Evolutionary conservation across 2,113 vertebrate genomes (phyloP).

Genomic region (Orycteropus afer): DNA sequence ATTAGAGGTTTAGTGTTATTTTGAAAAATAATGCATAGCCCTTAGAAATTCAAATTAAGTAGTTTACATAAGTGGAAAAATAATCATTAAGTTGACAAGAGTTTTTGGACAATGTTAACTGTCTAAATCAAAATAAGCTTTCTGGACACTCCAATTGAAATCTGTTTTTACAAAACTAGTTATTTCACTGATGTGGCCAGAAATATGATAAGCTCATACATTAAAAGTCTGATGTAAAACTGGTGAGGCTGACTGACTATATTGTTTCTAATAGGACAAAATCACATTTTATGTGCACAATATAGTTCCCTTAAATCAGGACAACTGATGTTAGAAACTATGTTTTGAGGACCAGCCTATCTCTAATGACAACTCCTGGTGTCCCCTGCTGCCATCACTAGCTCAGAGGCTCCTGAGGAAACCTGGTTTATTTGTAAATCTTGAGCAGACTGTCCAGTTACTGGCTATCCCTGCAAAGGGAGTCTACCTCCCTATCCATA

Average conservation of each 20-base stretch:
- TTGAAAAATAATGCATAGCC: background rate
- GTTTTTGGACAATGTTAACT: conserved; percentile 1
- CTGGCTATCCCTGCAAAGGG: background rate
- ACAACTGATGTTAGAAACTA: background rate
- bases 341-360: background rate
- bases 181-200: conserved; percentile 42
- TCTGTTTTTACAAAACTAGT: background rate
- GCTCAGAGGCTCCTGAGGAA: background rate
- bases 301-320: background rate
- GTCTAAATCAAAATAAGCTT: background rate
- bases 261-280: background rate
- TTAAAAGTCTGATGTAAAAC: conserved; percentile 38
- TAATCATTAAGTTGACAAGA: background rate
- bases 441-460: background rate
- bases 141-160: background rate
- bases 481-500: background rate
- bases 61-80: background rate
- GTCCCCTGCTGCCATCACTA: background rate
- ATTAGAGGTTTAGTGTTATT: background rate
- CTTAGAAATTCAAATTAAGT: conserved; percentile 11
- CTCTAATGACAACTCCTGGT: background rate
- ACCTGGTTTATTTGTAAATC: background rate
- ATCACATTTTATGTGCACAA: background rate
- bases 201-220: conserved; percentile 10
- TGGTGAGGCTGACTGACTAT: background rate